phyloP scores from a whole-genome alignment of 2,797 vertebrate genomes.

The Sebastes iracundus region DNA sequence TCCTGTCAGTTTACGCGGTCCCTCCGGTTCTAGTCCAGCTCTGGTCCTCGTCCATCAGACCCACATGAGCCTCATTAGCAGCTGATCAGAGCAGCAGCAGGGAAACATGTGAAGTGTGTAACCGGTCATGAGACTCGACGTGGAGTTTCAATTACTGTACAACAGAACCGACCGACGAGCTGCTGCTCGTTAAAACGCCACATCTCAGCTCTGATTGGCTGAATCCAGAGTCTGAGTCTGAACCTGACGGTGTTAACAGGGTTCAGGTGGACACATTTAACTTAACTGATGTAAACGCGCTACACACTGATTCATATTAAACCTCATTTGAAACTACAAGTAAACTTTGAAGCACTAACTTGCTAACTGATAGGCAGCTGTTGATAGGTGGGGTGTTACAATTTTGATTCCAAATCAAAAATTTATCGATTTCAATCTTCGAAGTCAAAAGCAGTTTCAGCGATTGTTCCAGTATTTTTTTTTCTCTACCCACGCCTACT shows the following conservation, averaged over 20 bases:
- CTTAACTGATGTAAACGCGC: not conserved
- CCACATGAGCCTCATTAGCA: constrained; percentile 64
- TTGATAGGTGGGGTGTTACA: not conserved
- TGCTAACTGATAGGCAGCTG: not conserved
- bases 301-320: not conserved
- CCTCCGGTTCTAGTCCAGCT: not conserved
- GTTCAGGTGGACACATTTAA: not conserved
- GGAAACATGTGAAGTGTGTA: constrained; percentile 61
- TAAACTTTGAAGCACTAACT: not conserved
- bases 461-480: too few species aligned
- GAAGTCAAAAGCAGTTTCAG: too few species aligned
- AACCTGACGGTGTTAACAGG: not conserved
- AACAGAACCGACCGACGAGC: constrained; percentile 9
- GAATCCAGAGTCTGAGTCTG: not conserved
- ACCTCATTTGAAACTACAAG: not conserved
- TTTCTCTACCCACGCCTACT: too few species aligned
- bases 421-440: not conserved
- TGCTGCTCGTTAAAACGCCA: constrained; percentile 41
- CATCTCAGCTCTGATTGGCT: not conserved
- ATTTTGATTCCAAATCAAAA: not conserved
- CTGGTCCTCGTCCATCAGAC: constrained; percentile 2
- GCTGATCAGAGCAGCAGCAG: constrained; percentile 50
- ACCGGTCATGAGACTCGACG: constrained; percentile 58
- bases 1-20: not conserved
- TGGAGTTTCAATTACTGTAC: constrained; percentile 19